Conservation (phyloP, 2,888 invertebrate genomes). For the Cheilosia impressa region DNA sequence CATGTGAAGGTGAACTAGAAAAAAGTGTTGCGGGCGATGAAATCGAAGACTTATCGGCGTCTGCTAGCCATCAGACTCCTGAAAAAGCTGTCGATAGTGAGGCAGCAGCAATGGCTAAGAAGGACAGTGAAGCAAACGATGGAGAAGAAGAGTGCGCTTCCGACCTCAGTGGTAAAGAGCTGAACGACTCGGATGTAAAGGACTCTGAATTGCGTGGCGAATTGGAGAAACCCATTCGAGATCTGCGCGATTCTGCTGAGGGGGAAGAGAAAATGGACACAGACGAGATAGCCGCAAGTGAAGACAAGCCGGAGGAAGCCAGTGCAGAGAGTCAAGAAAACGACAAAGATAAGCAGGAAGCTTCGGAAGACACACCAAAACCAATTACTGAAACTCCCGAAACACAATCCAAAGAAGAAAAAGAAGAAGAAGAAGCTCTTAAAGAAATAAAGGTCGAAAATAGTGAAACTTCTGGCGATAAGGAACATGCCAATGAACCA, state of each 20-base stretch:
- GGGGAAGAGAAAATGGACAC: constrained; percentile 55
- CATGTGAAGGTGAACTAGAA: constrained; percentile 16
- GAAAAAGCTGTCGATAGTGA: constrained; percentile 49
- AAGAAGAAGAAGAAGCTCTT: constrained; percentile 52
- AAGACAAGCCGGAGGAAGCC: constrained; percentile 66
- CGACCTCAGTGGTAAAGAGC: constrained; percentile 78
- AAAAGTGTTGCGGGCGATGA: constrained; percentile 60
- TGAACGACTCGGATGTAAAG: constrained; percentile 60
- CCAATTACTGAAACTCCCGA: constrained; percentile 10
- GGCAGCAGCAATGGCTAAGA: constrained; percentile 52
- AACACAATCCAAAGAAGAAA: constrained; percentile 2
- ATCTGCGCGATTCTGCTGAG: constrained; percentile 19
- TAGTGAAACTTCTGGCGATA: constrained; percentile 52
- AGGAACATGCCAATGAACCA: constrained; percentile 42
- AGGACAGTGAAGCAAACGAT: constrained; percentile 56
- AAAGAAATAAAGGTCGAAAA: constrained; percentile 71
- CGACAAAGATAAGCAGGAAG: constrained; percentile 42
- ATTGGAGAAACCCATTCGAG: constrained; percentile 56
- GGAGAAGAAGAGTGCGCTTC: constrained; percentile 64
- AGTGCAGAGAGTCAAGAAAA: constrained; percentile 11
- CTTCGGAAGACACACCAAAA: constrained; percentile 59
- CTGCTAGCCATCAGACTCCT: constrained; percentile 44
- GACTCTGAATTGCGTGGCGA: constrained; percentile 68
- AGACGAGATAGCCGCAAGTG: constrained; percentile 36
- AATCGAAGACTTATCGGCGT: constrained; percentile 55